Base-by-base conservation (phyloP, 2,797 vertebrate genomes). In the Hyperoplus immaculatus region DNA sequence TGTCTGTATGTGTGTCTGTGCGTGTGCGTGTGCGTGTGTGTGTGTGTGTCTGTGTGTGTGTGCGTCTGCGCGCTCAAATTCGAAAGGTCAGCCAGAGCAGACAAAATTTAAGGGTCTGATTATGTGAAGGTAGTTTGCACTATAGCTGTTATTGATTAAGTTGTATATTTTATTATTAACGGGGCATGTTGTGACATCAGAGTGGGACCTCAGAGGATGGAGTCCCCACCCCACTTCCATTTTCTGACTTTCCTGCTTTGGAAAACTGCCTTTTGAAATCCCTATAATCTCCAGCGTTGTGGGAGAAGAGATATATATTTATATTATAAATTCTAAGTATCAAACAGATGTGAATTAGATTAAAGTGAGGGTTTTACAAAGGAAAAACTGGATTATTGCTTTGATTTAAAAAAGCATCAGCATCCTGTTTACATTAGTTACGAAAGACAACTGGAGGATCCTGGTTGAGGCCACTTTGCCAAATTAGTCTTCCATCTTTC, bases 1-100 rank as follows among this genome's bases (percentile, higher is more conserved):
- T 41, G 60, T n/a, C 75, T 76, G 87, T 69, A 62, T 69, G 53
- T 50, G 61, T 50, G 70, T 45, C 60, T 36, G 54, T 61, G 64
- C 60, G 21, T 21, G 21, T 21, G 29, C 2, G 29, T 29, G 29
- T 29, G 29, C 1, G 21, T 21, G 21, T 21, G 21, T 21, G 68
- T 58, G 80, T 64, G 60, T 50, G 75, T 72, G 62, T 53, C 51
- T 49, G 38, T 59, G 54, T 58, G 63, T 53, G 12, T 41, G 69
- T 42, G n/a, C 39, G 38, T 12, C 18, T 29, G 29, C 29, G 0
- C 3, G 29, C 29, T 29, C 29, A 29, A 29, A 29, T 29, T 29
- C 29, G 29, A 29, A 51, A 67, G 69, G 71, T 78, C 70, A 78
- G 60, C 11, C 0, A 47, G 61, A 60, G 65, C 57, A 75, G 58